A percentile compares a stretch with the other conserved stretches of the same genome.
Conservation (phyloP, 2,797 vertebrate genomes). For the Anableps anableps region DNA sequence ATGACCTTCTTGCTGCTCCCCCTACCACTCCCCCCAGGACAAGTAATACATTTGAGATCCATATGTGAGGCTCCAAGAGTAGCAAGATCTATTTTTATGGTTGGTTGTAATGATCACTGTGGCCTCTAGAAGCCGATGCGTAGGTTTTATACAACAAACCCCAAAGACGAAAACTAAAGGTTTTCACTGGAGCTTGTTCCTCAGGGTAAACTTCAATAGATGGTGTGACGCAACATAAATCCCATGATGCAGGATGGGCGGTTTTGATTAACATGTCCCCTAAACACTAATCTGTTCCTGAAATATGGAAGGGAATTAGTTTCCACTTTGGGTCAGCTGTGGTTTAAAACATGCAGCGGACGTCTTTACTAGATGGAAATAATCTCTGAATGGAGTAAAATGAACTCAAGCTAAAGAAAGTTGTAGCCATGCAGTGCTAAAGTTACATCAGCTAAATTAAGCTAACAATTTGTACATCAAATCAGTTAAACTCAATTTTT, state of each 20-base stretch:
- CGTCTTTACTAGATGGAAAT: neutral
- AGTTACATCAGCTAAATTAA: neutral
- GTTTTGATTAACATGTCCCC: conserved; percentile 59
- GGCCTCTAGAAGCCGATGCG: neutral
- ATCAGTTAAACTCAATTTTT: neutral
- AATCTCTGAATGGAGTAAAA: neutral
- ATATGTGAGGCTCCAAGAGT: neutral
- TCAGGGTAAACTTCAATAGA: neutral
- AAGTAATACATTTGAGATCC: conserved; percentile 3
- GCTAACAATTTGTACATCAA: neutral
- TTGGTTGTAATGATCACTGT: neutral
- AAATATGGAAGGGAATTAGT: conserved; percentile 30
- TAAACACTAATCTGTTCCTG: conserved; percentile 51
- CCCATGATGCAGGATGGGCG: conserved; percentile 28
- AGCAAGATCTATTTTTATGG: neutral
- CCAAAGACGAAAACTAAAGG: neutral
- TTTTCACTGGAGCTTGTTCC: neutral
- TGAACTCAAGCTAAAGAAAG: neutral
- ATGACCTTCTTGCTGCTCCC: neutral
- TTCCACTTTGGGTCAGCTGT: neutral
- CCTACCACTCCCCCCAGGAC: neutral
- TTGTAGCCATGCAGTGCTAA: too few relatives aligned
- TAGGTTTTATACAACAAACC: neutral
- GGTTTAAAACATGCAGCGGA: neutral
- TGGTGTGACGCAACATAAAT: conserved; percentile 52